Base-by-base conservation (phyloP, 2,113 vertebrate species). In the Psittacula cyanocephala region DNA sequence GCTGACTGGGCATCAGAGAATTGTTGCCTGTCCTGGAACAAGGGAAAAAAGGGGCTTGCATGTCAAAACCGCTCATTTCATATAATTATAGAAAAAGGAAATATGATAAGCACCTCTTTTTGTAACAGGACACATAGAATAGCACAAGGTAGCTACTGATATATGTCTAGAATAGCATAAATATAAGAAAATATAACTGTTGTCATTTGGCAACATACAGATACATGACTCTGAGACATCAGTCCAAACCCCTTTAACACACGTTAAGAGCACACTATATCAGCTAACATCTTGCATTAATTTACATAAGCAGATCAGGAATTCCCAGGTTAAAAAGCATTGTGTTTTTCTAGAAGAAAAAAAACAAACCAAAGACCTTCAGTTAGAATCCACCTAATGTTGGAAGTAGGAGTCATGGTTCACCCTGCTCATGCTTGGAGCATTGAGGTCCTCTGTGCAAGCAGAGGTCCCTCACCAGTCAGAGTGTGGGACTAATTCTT, bases 361-460 rank as follows among this genome's bases (percentile, higher is more conserved):
- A 49, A 4, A n/a, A 1, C 33, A 59, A 6, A 8, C 12, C 5
- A 4, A 68, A 33, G 50, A 33, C 39, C 3, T 65, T 37, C 37
- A 53, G 4, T 57, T 37, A 67, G 63, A 67, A 69, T 10, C 31
- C n/a, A 65, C 18, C 10, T 86, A 35, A 59, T 7, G 16, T 14
- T 82, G 88, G 31, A 82, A 86, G 29, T 17, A 50, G 39, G n/a
- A 72, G 31, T 11, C 59, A 35, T 3, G 9, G 57, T 29, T 79
- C 27, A 55, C 8, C 4, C 25, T 1, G 5, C 37, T 62, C 0
- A 0, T 37, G 31, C 22, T 53, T 50, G 55, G 23, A 68, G 28
- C 13, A 10, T 39, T 22, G 27, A 43, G 43, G 11, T 28, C n/a
- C 20, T 79, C 20, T 3, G 0, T 19, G 44, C 0, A 2, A 76